Evolutionary conservation across 2,113 vertebrate species (phyloP).

Genomic region (Bostrychus sinensis): DNA sequence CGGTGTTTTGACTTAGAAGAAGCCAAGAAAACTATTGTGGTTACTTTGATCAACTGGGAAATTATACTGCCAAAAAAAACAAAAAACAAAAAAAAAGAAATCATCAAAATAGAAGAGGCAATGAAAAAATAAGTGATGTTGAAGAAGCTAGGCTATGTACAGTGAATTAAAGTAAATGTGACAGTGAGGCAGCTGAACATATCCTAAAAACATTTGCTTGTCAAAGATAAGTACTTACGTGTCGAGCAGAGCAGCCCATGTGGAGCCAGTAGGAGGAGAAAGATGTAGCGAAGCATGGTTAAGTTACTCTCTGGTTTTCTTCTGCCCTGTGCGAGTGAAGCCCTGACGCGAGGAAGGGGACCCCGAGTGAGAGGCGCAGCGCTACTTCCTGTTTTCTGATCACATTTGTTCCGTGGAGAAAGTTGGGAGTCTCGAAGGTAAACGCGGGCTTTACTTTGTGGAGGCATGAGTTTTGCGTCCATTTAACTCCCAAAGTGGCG

Average conservation of each 20-base stretch:
- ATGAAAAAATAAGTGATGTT: no score
- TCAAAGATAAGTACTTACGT: slow-evolving; percentile 67
- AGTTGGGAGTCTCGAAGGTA: neutral
- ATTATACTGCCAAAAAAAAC: neutral
- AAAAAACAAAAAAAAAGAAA: no score
- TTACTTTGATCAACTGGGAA: slow-evolving; percentile 1
- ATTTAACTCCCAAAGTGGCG: slow-evolving; percentile 44
- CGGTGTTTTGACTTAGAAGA: neutral
- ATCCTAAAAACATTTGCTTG: neutral
- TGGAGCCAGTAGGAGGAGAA: slow-evolving; percentile 58
- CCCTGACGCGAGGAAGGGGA: neutral
- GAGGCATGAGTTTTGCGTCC: slow-evolving; percentile 19
- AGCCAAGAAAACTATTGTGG: neutral
- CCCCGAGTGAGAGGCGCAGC: slow-evolving; percentile 6
- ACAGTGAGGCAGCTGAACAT: neutral
- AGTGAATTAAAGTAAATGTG: neutral
- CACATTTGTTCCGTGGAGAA: slow-evolving; percentile 5
- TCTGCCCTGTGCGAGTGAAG: slow-evolving; percentile 10
- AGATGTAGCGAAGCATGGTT: slow-evolving; percentile 39
- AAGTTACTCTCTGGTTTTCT: slow-evolving; percentile 27
- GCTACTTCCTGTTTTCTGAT: slow-evolving; percentile 13
- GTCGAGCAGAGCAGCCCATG: slow-evolving; percentile 56
- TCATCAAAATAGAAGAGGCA: no score
- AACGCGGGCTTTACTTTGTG: neutral
- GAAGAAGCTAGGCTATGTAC: neutral